Evolutionary conservation across 2,113 vertebrate genomes (phyloP), one percentile per base, ranked within the genome.

Genomic region (Neotoma lepida): DNA sequence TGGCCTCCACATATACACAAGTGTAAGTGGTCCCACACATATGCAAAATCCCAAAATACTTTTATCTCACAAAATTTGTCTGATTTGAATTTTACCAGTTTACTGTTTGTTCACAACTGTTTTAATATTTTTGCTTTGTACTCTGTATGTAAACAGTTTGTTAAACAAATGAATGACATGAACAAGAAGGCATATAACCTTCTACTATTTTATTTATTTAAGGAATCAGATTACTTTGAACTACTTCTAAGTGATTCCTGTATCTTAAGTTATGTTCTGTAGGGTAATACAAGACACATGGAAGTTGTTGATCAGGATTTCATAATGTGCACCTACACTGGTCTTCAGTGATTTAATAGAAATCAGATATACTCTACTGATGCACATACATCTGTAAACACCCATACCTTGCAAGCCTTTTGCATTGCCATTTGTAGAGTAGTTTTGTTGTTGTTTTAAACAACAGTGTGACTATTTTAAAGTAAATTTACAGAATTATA

Each of bases 91-190:
- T 33, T 92, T 28, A 76, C 24, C 63, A 56, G 35, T 61, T 81
- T 71, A 46, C 28, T 9, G 18, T 14, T n/a, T 71, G 46, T 92
- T 94, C 35, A 46, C 41, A 71, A 85, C 14, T 44, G 5, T 86
- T 71, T 91, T 49, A 93, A 81, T 86, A 46, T 4, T 66, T 93
- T 91, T 86, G 88, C 35, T 88, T 80, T 95, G 51, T 94, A 86
- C 6, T 88, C 18, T 88, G 9, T 86, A 49, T 39, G 24, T 84
- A 73, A 95, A 90, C 26, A 44, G 1, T 94, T 49, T 87, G n/a
- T n/a, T 87, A 44, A 90, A 61, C 44, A 92, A 87, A 88, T 78
- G 54, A 82, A 54, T 84, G 49, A 10, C 20, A 74, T 49, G 26
- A 92, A 44, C 28, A 90, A 24, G 54, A 94, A 90, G 41, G 24